These are phyloP conservation scores for Actias luna DNA, from an alignment of 2,888 invertebrate species.

Conservation along the genomic window DNA sequence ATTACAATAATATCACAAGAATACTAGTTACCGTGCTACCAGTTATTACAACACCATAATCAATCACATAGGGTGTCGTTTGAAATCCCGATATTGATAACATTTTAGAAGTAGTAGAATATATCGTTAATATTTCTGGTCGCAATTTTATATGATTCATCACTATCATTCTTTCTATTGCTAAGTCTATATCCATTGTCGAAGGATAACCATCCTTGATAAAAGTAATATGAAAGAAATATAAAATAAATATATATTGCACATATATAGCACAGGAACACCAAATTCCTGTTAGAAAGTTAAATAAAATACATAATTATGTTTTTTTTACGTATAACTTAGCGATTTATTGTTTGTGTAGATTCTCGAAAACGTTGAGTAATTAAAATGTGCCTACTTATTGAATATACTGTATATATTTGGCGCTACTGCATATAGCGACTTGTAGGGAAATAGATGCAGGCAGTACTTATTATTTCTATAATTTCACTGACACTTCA, in stretches of 20 bases:
- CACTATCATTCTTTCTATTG: conserved; percentile 80
- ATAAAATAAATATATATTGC: not conserved
- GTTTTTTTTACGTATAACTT: too few relatives aligned
- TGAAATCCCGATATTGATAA: conserved; percentile 73
- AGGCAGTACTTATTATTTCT: too few relatives aligned
- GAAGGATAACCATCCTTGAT: conserved; percentile 75
- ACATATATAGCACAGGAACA: too few relatives aligned
- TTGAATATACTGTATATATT: too few relatives aligned
- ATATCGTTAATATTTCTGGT: conserved; percentile 56
- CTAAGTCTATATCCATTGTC: conserved; percentile 82
- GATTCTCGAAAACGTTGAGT: too few relatives aligned
- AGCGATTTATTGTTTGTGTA: too few relatives aligned
- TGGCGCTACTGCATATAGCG: too few relatives aligned
- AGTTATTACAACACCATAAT: conserved; percentile 80
- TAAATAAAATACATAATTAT: too few relatives aligned
- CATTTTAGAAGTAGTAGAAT: conserved; percentile 49
- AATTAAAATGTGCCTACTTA: too few relatives aligned
- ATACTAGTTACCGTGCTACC: conserved; percentile 58
- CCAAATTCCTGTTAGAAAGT: too few relatives aligned
- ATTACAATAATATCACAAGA: not conserved
- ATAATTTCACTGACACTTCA: too few relatives aligned
- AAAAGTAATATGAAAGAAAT: conserved; percentile 12
- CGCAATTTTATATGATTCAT: conserved; percentile 66
- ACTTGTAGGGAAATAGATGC: too few relatives aligned
- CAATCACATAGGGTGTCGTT: conserved; percentile 77